A percentile compares a stretch with the other conserved stretches of the same genome.
phyloP scores from a whole-genome alignment of 2,113 vertebrate species.

The Lanius collurio region DNA sequence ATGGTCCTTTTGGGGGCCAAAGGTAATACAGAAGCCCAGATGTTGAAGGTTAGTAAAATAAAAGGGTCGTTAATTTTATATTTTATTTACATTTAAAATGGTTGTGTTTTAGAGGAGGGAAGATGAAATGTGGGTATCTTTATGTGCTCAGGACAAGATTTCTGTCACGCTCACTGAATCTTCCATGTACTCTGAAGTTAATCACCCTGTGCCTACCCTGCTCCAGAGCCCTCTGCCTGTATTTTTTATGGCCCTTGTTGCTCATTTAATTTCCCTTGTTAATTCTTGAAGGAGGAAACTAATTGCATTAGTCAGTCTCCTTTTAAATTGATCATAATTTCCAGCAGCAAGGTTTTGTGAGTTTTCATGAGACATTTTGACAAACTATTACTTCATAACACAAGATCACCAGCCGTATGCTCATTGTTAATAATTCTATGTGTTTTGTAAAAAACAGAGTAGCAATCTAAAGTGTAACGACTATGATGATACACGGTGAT shows the following conservation, averaged over 20 bases:
- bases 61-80: background rate
- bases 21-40: conserved; percentile 61
- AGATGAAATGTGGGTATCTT: background rate
- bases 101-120: background rate
- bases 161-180: background rate
- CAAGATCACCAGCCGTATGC: fast-evolving
- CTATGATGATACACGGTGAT: background rate
- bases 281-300: background rate
- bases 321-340: background rate
- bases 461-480: background rate
- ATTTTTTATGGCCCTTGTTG: background rate
- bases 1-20: conserved; percentile 71
- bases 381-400: background rate
- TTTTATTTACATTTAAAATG: background rate
- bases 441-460: background rate
- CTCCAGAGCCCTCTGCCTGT: background rate
- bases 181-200: background rate
- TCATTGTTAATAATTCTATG: background rate
- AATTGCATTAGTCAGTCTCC: background rate
- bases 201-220: background rate
- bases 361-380: background rate
- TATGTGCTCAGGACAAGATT: background rate
- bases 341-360: background rate
- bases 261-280: background rate
- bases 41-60: conserved; percentile 70